Evolutionary conservation across 2,797 vertebrate genomes (phyloP), one percentile per base, ranked within the genome.

Genomic region (Diceros bicornis): DNA sequence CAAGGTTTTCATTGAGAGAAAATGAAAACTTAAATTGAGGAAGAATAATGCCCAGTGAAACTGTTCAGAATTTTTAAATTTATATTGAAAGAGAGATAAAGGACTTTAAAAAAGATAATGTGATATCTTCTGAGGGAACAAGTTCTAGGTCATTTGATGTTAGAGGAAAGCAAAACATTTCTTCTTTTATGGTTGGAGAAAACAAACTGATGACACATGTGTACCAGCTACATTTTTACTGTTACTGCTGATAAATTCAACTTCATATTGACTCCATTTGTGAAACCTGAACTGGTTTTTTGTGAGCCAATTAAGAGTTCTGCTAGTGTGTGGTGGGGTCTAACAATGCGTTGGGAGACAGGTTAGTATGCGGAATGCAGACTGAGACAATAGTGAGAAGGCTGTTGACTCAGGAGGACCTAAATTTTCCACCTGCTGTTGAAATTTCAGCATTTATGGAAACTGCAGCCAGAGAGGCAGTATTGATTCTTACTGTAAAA

Each of bases 81-180:
- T 91, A 83, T 23, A 57, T 29, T 83, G 86, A 94, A 90, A 96
- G 29, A 96, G 94, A 94, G 75, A 89, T 95, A 90, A 97, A 96
- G 72, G 91, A 84, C 93, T 97, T 97, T 96, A 72, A 23, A 95
- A 98, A 96, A 97, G 84, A 57, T 97, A 94, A 92, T 92, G 91
- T 97, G 94, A 93, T 50, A 82, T 84, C 44, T 69, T 44, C 66
- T 88, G 85, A 95, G 79, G 96, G 81, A 74, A 97, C 92, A 66
- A 86, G 32, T 87, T 97, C 71, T 93, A 81, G 91, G 95, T 97
- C 86, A 96, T 66, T 77, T 91, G 89, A 78, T 23, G 69, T 94
- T 97, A 97, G 84, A 95, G 59, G 82, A 71, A 97, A 71, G 47
- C 89, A 97, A 72, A 55, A 62, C 14, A 1, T 89, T 2, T 23